Conservation (phyloP, 1,140 invertebrate species). For the Neodiprion lecontei region DNA sequence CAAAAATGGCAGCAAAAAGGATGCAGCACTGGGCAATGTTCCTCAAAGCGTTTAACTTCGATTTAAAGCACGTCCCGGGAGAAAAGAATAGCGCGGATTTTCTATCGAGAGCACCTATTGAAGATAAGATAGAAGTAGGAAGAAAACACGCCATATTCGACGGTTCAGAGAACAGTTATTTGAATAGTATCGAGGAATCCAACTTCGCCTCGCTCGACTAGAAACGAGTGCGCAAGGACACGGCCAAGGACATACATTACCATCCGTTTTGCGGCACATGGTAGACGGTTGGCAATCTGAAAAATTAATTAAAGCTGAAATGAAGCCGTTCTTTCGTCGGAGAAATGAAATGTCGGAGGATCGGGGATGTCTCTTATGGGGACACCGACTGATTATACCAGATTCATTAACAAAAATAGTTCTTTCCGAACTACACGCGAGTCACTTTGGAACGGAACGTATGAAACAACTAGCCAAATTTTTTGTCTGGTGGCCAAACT, state of each 20-base stretch:
- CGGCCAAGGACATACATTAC: no score
- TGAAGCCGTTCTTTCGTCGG: constrained; percentile 3
- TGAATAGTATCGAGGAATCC: no score
- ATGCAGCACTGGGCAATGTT: constrained; percentile 31
- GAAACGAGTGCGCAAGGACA: no score
- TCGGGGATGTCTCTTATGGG: constrained; percentile 24
- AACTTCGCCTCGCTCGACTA: no score
- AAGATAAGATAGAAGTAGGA: no score
- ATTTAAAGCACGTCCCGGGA: constrained; percentile 25
- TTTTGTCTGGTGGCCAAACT: constrained; percentile 32
- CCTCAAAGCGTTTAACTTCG: constrained; percentile 30
- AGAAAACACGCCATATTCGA: no score
- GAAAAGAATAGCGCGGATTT: constrained; percentile 36
- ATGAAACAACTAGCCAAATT: constrained; percentile 32
- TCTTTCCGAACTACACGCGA: constrained; percentile 30
- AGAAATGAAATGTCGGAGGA: constrained; percentile 14
- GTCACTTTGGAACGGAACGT: constrained; percentile 33
- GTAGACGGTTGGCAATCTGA: no score
- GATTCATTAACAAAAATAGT: constrained; percentile 25
- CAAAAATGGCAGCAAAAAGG: constrained; percentile 29
- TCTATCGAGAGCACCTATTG: constrained; percentile 30
- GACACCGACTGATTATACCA: constrained; percentile 29
- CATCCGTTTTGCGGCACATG: no score
- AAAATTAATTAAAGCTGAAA: no score
- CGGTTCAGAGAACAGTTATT: no score